Conservation (phyloP, 2,113 vertebrate genomes). For the Fulica atra region DNA sequence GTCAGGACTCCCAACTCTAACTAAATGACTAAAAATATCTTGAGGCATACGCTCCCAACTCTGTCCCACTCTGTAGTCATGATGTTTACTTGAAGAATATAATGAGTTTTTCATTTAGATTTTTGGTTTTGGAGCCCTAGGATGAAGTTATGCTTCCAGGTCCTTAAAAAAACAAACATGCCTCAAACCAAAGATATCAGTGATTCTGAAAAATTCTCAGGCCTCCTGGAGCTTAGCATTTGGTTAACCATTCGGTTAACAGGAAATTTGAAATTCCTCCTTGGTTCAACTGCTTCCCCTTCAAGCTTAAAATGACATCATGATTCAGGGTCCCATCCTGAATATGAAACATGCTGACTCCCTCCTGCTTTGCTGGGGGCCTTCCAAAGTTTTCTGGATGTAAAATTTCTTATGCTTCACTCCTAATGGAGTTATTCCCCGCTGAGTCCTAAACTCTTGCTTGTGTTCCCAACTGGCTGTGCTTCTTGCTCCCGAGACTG, state of each 20-base stretch:
- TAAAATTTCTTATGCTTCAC: neutral
- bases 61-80: neutral
- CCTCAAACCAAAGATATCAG: neutral
- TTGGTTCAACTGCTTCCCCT: neutral
- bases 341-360: neutral
- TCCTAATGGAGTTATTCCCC: neutral
- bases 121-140: neutral
- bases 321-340: neutral
- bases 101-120: slow-evolving; percentile 1
- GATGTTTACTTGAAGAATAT: neutral
- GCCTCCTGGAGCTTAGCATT: neutral
- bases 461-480: neutral
- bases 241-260: neutral
- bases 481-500: neutral
- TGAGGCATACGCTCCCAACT: neutral
- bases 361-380: neutral
- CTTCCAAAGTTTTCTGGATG: slow-evolving; percentile 20
- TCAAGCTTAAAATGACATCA: neutral
- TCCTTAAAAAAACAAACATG: neutral
- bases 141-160: neutral
- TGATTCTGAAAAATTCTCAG: neutral
- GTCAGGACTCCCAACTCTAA: neutral
- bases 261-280: slow-evolving; percentile 15
- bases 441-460: neutral
- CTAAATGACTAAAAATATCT: neutral